phyloP scores from a whole-genome alignment of 2,797 vertebrate species.

The Dryobates pubescens region DNA sequence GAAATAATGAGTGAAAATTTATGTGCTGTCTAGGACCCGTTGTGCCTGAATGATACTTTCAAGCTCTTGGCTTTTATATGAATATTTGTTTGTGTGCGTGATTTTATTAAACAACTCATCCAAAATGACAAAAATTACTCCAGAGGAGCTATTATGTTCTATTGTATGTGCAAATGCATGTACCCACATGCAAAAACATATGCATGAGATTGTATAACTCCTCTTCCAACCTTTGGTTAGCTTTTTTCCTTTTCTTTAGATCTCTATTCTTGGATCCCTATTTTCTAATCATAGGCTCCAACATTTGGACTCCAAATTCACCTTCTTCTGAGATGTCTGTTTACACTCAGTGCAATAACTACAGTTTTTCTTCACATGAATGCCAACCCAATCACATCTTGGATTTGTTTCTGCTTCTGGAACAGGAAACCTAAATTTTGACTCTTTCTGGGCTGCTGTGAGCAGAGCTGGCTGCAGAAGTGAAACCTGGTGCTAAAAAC shows the following conservation, averaged over 20 bases:
- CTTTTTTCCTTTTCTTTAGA: background rate
- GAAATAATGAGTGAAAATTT: constrained; percentile 12
- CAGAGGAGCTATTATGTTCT: background rate
- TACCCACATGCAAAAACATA: background rate
- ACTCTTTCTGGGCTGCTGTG: background rate
- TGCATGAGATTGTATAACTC: background rate
- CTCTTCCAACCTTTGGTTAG: background rate
- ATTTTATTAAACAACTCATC: background rate
- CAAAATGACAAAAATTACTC: background rate
- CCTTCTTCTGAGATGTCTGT: background rate
- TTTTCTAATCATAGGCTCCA: background rate
- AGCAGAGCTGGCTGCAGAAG: background rate
- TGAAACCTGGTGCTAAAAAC: background rate
- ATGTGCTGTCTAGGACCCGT: background rate
- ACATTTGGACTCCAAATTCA: background rate
- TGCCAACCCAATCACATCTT: background rate
- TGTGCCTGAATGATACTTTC: background rate
- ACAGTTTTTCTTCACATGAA: background rate
- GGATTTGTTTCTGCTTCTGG: background rate
- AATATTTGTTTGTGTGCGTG: background rate
- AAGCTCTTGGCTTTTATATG: background rate
- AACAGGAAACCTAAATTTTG: background rate
- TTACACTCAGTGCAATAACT: background rate
- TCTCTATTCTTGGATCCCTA: background rate
- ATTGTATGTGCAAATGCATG: background rate